Evolutionary conservation across 2,888 invertebrate genomes (phyloP).

Genomic region (Zaprionus bogoriensis): DNA sequence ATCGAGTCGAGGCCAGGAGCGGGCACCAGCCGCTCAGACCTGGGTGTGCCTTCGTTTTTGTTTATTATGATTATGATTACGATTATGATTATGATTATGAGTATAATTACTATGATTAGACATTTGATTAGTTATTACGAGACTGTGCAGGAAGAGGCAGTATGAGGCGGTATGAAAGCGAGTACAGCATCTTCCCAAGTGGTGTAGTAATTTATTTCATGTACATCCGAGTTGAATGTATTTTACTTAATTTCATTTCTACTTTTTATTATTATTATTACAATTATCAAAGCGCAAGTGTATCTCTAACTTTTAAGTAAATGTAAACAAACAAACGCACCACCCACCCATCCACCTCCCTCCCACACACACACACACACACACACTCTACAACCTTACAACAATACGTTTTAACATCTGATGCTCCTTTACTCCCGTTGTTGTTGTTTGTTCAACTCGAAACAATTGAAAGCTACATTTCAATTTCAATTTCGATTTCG

Average conservation of each 20-base stretch:
- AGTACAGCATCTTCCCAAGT: slow-evolving; percentile 42
- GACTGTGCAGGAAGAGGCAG: slow-evolving; percentile 38
- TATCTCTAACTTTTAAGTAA: slow-evolving; percentile 52
- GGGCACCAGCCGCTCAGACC: no score
- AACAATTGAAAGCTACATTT: slow-evolving; percentile 49
- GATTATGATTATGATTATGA: no score
- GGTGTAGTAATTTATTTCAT: slow-evolving; percentile 54
- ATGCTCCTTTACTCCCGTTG: slow-evolving; percentile 41
- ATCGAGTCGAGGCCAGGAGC: background rate
- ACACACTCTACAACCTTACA: slow-evolving; percentile 37
- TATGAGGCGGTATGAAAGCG: background rate
- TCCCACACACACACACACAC: no score
- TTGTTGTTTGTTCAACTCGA: slow-evolving; percentile 7
- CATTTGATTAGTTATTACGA: slow-evolving; percentile 33
- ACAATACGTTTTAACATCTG: slow-evolving; percentile 34
- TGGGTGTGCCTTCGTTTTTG: slow-evolving; percentile 54
- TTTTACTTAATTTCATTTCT: slow-evolving; percentile 48
- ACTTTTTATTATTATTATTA: slow-evolving; percentile 36
- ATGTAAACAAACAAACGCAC: slow-evolving; percentile 46
- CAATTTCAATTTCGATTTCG: no score
- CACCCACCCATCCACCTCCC: no score
- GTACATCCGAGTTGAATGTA: slow-evolving; percentile 47
- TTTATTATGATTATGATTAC: slow-evolving; percentile 13
- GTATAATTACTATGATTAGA: slow-evolving; percentile 3
- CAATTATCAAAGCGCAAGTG: slow-evolving; percentile 42